phyloP scores from a whole-genome alignment of 2,888 invertebrate genomes.

The Hirtodrosophila duncani region DNA sequence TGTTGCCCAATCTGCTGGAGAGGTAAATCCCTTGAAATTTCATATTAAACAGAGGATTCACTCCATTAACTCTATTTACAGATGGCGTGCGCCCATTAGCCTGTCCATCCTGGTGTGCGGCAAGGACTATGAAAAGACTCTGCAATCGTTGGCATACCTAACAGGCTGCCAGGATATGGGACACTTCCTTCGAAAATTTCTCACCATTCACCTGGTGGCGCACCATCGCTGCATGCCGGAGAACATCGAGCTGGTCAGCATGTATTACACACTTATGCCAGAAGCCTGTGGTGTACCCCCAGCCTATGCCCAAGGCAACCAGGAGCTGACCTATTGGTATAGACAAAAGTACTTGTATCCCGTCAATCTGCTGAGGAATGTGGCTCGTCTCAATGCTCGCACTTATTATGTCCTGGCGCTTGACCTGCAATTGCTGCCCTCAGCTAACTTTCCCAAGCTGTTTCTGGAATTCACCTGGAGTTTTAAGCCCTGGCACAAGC shows the following conservation, averaged over 20 bases:
- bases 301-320: neutral
- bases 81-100: slow-evolving; percentile 43
- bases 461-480: slow-evolving; percentile 86
- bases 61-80: too few relatives aligned
- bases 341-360: slow-evolving; percentile 85
- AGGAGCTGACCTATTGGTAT: slow-evolving; percentile 63
- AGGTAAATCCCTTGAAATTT: slow-evolving; percentile 20
- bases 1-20: slow-evolving; percentile 72
- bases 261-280: neutral
- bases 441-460: slow-evolving; percentile 84
- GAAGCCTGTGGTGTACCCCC: neutral
- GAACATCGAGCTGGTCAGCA: slow-evolving; percentile 22
- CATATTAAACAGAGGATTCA: too few relatives aligned
- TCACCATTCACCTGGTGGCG: slow-evolving; percentile 83
- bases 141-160: slow-evolving; percentile 17
- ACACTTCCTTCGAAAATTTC: slow-evolving; percentile 73
- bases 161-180: slow-evolving; percentile 4
- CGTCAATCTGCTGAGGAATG: slow-evolving; percentile 89
- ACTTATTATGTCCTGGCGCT: slow-evolving; percentile 89
- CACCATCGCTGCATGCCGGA: slow-evolving; percentile 80
- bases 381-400: slow-evolving; percentile 86
- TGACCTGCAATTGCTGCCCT: slow-evolving; percentile 91
- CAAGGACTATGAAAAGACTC: slow-evolving; percentile 15
- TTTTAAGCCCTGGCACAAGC: neutral
- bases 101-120: slow-evolving; percentile 28